phyloP scores from a whole-genome alignment of 2,888 invertebrate genomes.

The Calliopum simillimum region DNA sequence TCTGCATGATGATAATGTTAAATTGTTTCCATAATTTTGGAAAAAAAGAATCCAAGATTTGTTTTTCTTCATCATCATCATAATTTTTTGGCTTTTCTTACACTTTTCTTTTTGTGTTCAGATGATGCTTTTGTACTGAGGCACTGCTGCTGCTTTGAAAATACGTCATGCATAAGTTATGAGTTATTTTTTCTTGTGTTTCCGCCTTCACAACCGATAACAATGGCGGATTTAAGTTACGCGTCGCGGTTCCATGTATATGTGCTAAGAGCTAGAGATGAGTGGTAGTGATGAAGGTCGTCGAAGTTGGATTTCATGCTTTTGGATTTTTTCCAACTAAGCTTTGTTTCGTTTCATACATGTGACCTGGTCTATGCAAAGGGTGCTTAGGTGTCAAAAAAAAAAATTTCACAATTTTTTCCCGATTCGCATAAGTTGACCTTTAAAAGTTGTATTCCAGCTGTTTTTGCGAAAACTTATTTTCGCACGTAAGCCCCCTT shows the following conservation, averaged over 20 bases:
- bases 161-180: slow-evolving; percentile 60
- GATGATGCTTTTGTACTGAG: not conserved
- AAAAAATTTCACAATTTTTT: too few relatives aligned
- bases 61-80: slow-evolving; percentile 29
- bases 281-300: too few relatives aligned
- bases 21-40: slow-evolving; percentile 29
- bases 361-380: not conserved
- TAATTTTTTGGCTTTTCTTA: not conserved
- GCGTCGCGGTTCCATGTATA: not conserved
- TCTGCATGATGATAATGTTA: slow-evolving; percentile 27
- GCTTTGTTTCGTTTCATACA: not conserved
- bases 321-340: not conserved
- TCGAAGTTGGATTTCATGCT: too few relatives aligned
- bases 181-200: slow-evolving; percentile 56
- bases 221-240: slow-evolving; percentile 45
- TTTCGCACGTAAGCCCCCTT: too few relatives aligned
- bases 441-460: too few relatives aligned
- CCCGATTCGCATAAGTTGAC: too few relatives aligned
- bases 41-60: not conserved
- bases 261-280: not conserved
- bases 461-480: too few relatives aligned
- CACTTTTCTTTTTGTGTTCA: not conserved
- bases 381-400: too few relatives aligned
- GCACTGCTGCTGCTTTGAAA: slow-evolving; percentile 36
- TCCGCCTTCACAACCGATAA: slow-evolving; percentile 50